Percentiles rank a stretch among this genome's conserved stretches.
These are phyloP conservation scores for Cephus spinipes DNA, from an alignment of 2,888 invertebrate species.

Conservation along the genomic window DNA sequence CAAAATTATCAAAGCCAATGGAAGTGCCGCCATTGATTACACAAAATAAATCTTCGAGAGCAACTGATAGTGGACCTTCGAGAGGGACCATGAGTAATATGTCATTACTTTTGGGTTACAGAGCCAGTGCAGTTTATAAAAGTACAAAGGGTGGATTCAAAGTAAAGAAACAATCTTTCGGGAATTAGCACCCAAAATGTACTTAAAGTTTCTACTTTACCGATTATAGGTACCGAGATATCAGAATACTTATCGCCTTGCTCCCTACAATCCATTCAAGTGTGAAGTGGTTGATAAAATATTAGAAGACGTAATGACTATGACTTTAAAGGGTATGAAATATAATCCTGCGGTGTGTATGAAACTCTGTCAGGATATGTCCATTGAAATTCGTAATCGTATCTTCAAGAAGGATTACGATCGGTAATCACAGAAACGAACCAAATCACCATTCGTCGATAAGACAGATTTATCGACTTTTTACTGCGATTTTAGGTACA, in stretches of 20 bases:
- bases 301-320: conserved; percentile 40
- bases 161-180: background rate
- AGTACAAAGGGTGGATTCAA: conserved; percentile 15
- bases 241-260: conserved; percentile 52
- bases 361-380: conserved; percentile 43
- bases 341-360: conserved; percentile 40
- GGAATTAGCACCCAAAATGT: background rate
- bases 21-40: background rate
- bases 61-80: background rate
- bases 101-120: background rate
- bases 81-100: background rate
- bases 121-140: conserved; percentile 7
- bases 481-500: conserved; percentile 40
- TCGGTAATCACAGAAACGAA: conserved; percentile 34
- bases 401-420: conserved; percentile 47
- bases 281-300: conserved; percentile 43
- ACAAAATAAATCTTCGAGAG: background rate
- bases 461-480: background rate
- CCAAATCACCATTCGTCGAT: background rate
- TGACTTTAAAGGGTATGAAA: conserved; percentile 30
- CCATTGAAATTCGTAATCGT: conserved; percentile 37
- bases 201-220: background rate
- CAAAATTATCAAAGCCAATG: background rate
- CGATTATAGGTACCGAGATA: conserved; percentile 46
- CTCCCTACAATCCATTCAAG: conserved; percentile 37